Conservation (phyloP, 2,888 invertebrate genomes). For the Drosophila tripunctata region DNA sequence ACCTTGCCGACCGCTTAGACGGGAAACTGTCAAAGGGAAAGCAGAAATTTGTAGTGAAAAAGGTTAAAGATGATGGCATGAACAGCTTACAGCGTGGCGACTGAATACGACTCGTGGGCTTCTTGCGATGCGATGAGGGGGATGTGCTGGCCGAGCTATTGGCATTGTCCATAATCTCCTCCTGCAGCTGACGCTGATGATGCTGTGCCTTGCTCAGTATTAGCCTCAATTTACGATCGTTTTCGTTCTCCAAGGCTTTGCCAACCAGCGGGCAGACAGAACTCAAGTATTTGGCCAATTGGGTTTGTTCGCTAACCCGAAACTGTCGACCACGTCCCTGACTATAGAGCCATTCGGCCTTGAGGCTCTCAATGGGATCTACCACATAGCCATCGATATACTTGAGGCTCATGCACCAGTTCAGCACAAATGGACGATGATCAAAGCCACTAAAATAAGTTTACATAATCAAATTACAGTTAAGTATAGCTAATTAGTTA, state of each 20-base stretch:
- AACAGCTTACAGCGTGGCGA: constrained; percentile 83
- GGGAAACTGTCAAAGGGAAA: constrained; percentile 80
- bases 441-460: constrained; percentile 92
- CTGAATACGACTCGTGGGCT: constrained; percentile 84
- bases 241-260: constrained; percentile 92
- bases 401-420: constrained; percentile 95
- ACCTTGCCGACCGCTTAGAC: constrained; percentile 84
- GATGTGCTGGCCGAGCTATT: constrained; percentile 83
- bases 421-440: constrained; percentile 95
- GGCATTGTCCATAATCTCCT: constrained; percentile 86
- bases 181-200: constrained; percentile 93
- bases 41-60: too few relatives aligned
- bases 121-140: constrained; percentile 82
- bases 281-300: constrained; percentile 92
- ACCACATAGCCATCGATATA: constrained; percentile 95
- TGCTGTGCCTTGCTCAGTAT: constrained; percentile 96
- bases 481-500: background rate
- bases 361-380: constrained; percentile 95
- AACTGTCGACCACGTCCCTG: constrained; percentile 96
- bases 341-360: constrained; percentile 97
- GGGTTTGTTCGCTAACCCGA: constrained; percentile 92
- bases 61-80: too few relatives aligned
- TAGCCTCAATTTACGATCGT: constrained; percentile 93
- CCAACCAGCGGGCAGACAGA: constrained; percentile 93
- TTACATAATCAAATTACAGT: background rate